Base-by-base conservation (phyloP, 2,797 vertebrate genomes). In the Uromys caudimaculatus region DNA sequence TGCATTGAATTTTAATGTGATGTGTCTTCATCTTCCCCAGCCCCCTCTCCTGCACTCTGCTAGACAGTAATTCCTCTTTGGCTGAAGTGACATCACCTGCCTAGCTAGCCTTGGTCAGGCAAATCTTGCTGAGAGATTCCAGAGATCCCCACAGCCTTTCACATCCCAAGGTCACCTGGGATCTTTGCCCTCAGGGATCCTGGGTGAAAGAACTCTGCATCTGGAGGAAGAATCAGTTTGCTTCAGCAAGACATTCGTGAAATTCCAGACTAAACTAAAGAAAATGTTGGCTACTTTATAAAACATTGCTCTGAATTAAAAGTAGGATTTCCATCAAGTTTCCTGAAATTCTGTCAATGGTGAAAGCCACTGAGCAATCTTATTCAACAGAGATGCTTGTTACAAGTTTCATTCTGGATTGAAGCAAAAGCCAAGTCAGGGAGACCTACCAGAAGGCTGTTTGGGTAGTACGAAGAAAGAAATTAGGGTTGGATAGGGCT, bases 1-100 rank as follows among this genome's bases (percentile, higher is more conserved):
- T 90, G 90, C 76, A 76, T 54, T 96, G 94, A 96, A 97, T 97
- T 95, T 97, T 97, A 97, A 97, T 96, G 85, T 96, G 95, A 91
- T 54, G 58, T 82, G 90, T 93, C 85, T 91, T 96, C 71, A 79
- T 79, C 38, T 32, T 95, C 60, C 52, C 58, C 56, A 77, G 27
- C 69, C 60, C 60, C 64, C 75, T 78, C 79, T 79, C 78, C 71
- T 50, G 19, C 29, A n/a, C 84, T 86, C 96, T 91, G 76, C 95
- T 89, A 89, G 76, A 88, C 58, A 91, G 90, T 94, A 91, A 96
- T 97, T 96, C 91, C 77, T 96, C 84, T 82, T 86, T 78, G 47
- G 19, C 84, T 79, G 21, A 23, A 93, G 60, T 81, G 76, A 81
- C 64, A 60, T 19, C 86, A 85, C 11, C 71, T n/a, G 56, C 64